Evolutionary conservation across 2,888 invertebrate genomes (phyloP), one percentile per base, ranked within the genome.

Genomic region (Eupithecia centaureata): DNA sequence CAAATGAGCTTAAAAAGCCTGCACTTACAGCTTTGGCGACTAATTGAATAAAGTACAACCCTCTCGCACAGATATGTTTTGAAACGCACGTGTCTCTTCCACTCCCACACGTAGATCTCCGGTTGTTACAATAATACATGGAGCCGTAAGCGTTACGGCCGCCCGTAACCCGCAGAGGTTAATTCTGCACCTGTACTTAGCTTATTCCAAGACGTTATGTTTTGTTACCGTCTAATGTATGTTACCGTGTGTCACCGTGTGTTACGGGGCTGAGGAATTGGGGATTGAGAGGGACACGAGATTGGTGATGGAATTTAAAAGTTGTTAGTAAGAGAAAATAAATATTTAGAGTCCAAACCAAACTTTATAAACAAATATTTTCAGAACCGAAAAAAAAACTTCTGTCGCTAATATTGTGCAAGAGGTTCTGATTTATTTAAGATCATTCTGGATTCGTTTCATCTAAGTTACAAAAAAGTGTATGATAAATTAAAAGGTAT

Each of bases 71-170:
- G 42, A 42, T 8, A n/a, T 42, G 18, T 2, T 42, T 8, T 18
- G 18, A 38, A 7, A 42, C 2, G 18, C 12, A 30, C 30, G 1
- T 22, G 47, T 8, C 0, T 4, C 22, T 28, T 56, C 54, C 28
- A 27, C 30, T 30, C 18, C 30, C 15, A n/a, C 8, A 1, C 32
- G 10, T 32, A 13, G 28, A n/a, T 33, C 33, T 63, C 66, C 67
- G 73, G 69, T 78, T 83, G 88, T 88, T 88, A 89, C 87, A 90
- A 89, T 89, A 90, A 90, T 87, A 89, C 87, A 87, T 85, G n/a
- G n/a, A n/a, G 87, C 82, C 85, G 86, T 90, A 89, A 88, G 83
- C 83, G 89, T 89, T 88, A 90, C 86, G 87, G 85, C 79, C 81
- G 77, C 83, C 82, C 84, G 86, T 90, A 89, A 90, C 88, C 81